These are phyloP conservation scores for Mus musculus DNA, from an alignment of 2,113 vertebrate species.

Conservation along the genomic window DNA sequence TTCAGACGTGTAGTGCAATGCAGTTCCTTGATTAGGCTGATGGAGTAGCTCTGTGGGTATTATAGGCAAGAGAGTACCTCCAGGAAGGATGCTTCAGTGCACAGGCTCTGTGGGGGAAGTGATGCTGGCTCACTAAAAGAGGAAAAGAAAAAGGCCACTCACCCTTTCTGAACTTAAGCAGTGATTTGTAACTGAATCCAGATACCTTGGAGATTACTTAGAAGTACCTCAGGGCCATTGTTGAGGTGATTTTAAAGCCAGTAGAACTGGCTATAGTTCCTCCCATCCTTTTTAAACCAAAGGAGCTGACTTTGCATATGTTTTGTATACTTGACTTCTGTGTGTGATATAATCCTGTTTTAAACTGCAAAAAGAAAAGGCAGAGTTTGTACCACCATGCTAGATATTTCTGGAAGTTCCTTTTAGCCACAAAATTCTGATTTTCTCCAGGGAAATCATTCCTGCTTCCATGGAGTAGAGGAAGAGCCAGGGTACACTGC, in stretches of 20 bases:
- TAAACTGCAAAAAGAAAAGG: not conserved
- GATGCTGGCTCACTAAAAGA: not conserved
- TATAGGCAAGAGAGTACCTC: not conserved
- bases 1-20: not conserved
- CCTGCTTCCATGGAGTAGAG: not conserved
- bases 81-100: not conserved
- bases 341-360: not conserved
- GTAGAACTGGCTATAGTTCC: not conserved
- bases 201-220: not conserved
- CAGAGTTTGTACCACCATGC: not conserved
- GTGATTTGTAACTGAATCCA: not conserved
- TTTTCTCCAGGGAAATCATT: slow-evolving; percentile 19
- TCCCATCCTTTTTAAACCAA: not conserved
- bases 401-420: not conserved
- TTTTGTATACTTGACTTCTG: not conserved
- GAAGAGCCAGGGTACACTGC: not conserved
- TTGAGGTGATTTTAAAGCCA: not conserved
- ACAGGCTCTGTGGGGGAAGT: not conserved
- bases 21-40: not conserved
- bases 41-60: not conserved
- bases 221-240: not conserved
- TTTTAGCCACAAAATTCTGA: not conserved
- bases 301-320: not conserved
- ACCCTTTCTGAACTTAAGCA: not conserved
- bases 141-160: not conserved